Evolutionary conservation across 2,113 vertebrate genomes (phyloP).

Genomic region (Strix uralensis): DNA sequence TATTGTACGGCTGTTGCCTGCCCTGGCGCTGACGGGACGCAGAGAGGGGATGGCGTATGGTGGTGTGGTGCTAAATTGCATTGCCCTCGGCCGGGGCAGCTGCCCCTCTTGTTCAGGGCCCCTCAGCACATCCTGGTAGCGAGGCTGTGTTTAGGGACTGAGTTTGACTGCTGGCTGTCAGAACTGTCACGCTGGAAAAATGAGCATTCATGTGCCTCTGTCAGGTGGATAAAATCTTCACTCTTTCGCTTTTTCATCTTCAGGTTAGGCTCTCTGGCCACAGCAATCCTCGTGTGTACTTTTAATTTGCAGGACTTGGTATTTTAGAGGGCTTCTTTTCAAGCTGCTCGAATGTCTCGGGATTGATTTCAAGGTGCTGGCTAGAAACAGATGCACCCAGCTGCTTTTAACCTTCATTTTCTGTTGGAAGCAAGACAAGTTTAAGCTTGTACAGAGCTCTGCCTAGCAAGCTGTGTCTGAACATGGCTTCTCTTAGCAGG

Average conservation of each 20-base stretch:
- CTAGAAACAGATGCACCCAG: slow-evolving; percentile 9
- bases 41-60: rapidly evolving
- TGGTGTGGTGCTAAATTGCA: rapidly evolving
- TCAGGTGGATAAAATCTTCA: neutral
- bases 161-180: neutral
- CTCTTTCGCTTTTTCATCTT: neutral
- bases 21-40: neutral
- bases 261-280: neutral
- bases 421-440: neutral
- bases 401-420: slow-evolving; percentile 47
- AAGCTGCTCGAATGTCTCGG: neutral
- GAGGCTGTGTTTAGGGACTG: neutral
- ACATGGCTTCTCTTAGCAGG: neutral
- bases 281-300: neutral
- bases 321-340: neutral
- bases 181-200: neutral
- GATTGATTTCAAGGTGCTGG: slow-evolving; percentile 16
- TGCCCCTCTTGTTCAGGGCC: neutral
- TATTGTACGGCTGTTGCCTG: neutral
- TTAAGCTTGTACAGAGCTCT: neutral
- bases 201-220: neutral
- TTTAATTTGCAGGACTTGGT: neutral
- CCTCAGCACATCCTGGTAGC: neutral
- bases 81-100: neutral
- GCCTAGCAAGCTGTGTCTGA: neutral